Base-by-base conservation (phyloP, 2,888 invertebrate genomes). In the Erynnis tages region DNA sequence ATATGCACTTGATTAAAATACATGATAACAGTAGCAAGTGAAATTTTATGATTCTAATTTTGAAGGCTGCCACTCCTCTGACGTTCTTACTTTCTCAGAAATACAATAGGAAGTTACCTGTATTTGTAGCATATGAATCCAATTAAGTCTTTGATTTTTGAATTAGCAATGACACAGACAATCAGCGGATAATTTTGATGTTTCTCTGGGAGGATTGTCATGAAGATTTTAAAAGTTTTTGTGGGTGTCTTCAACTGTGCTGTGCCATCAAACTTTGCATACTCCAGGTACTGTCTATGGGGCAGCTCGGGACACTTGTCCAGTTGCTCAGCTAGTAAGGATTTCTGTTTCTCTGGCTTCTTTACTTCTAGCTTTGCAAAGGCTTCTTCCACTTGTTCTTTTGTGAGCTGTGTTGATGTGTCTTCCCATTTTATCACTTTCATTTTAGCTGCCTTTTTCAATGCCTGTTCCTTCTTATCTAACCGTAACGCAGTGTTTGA, bases 121-220 rank as follows among this genome's bases (percentile, higher is more conserved):
- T 93, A 94, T 87, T 96, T 95, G 75, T 96, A 97, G 83, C 97
- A 96, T 66, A 96, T 96, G 48, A 98, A 93, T 25, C 98, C 98
- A 73, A 98, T 96, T 23, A 98, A 91, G 76, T 98, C 98, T 65
- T 92, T 91, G 49, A 98, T 96, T 87, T 95, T 97, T 17, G 98
- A 97, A 65, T 92, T 93, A 11, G 95, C 93, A 54, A 96, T 90
- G 45, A 97, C 95, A 66, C 94, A 93, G 46, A 97, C 92, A 66
- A 93, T 92, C 76, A 98, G 86, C 0, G 98, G 97, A 83, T 96
- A 97, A 62, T 94, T 93, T 58, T 96, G 92, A 58, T 96, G 93
- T 50, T 94, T 93, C 57, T 93, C 93, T 0, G 95, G 92, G 19
- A 97, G 86, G 94, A 98, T 96, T 43, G 96, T 96, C 76, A 98